Percentiles rank a stretch among this genome's conserved stretches.
Conservation (phyloP, 2,113 vertebrate species). For the Tapirus terrestris region DNA sequence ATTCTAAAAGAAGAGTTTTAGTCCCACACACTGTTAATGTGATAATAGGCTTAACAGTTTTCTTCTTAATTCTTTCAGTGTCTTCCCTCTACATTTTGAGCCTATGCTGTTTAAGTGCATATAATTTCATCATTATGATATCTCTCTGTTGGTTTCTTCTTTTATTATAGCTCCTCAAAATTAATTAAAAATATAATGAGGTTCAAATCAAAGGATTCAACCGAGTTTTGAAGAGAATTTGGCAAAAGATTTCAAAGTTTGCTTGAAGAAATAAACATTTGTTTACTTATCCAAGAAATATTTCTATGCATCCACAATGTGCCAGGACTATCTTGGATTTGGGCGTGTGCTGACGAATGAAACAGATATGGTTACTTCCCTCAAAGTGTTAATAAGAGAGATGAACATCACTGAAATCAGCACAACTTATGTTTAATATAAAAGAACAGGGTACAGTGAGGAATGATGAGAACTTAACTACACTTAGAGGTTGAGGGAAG, state of each 20-base stretch:
- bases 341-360: background rate
- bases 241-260: background rate
- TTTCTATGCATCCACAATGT: background rate
- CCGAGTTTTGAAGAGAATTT: background rate
- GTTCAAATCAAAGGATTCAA: background rate
- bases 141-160: background rate
- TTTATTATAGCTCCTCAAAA: background rate
- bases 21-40: rapidly evolving
- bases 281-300: background rate
- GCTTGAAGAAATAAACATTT: background rate
- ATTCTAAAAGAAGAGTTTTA: background rate
- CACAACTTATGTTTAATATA: background rate
- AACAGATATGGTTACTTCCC: too few relatives aligned
- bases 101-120: background rate
- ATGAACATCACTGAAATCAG: rapidly evolving
- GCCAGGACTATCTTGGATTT: background rate
- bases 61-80: background rate
- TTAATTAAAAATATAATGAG: background rate
- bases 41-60: rapidly evolving
- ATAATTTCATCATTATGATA: background rate
- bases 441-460: background rate
- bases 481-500: too few relatives aligned
- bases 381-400: background rate
- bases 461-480: rapidly evolving
- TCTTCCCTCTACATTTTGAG: background rate